Evolutionary conservation across 1,140 invertebrate genomes (phyloP).

Genomic region (Aphis gossypii): DNA sequence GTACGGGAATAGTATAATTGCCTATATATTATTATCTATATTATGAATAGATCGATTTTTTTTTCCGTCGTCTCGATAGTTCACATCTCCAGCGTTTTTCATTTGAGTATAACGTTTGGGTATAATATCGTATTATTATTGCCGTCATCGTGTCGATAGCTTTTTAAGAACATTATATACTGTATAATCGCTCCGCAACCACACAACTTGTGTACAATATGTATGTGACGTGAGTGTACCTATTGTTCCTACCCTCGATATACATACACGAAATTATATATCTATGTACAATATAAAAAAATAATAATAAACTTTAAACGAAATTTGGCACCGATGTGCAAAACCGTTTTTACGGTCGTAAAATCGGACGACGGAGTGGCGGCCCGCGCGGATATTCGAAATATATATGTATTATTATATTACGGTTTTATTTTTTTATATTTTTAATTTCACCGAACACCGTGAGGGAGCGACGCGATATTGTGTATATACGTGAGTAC

Average conservation of each 20-base stretch:
- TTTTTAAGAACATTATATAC: neutral
- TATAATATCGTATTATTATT: neutral
- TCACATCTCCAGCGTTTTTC: neutral
- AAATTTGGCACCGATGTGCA: slow-evolving; percentile 30
- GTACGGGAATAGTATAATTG: neutral
- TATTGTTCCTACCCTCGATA: neutral
- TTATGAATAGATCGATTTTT: neutral
- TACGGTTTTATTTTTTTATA: slow-evolving; percentile 18
- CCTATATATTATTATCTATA: neutral
- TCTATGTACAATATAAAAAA: neutral
- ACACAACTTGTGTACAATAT: neutral
- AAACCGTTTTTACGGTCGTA: slow-evolving; percentile 35
- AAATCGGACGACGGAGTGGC: neutral
- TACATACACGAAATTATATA: neutral
- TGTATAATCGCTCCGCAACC: neutral
- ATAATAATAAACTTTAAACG: neutral
- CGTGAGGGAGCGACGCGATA: neutral
- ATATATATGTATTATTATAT: neutral
- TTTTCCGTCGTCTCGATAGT: neutral
- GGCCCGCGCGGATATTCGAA: neutral
- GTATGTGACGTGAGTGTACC: neutral
- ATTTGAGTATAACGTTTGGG: too few species aligned
- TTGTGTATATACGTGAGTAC: neutral
- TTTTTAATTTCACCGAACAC: slow-evolving; percentile 32
- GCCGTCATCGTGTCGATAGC: too few species aligned